phyloP scores from a whole-genome alignment of 1,140 invertebrate genomes.

The Goniozus legneri region DNA sequence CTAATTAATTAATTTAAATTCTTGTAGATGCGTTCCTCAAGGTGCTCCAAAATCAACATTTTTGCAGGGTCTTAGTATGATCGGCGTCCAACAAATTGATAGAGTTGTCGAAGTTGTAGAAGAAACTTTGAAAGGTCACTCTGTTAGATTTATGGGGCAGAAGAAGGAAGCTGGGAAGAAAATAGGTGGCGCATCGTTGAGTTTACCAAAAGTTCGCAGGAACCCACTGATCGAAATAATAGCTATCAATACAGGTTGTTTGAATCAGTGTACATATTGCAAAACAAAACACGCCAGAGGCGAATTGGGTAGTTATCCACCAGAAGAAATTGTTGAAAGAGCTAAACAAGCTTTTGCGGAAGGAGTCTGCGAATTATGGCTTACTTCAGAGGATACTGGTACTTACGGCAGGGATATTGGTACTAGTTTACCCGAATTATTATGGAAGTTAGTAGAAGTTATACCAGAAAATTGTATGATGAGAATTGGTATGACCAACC shows the following conservation, averaged over 20 bases:
- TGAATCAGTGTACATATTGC: conserved; percentile 98
- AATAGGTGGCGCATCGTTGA: conserved; percentile 79
- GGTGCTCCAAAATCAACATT: conserved; percentile 73
- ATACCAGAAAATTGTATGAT: conserved; percentile 89
- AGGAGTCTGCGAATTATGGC: conserved; percentile 96
- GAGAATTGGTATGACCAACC: conserved; percentile 95
- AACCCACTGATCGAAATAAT: conserved; percentile 98
- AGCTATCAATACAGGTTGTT: conserved; percentile 94
- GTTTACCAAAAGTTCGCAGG: conserved; percentile 89
- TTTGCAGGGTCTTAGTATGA: conserved; percentile 80
- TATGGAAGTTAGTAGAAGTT: conserved; percentile 83
- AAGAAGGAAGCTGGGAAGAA: conserved; percentile 75
- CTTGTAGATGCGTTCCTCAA: conserved; percentile 78
- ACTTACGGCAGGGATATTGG: conserved; percentile 95
- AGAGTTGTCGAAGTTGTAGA: conserved; percentile 98
- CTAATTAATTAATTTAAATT: conserved; percentile 2
- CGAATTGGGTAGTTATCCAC: conserved; percentile 89
- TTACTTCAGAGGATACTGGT: conserved; percentile 97
- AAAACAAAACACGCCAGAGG: conserved; percentile 98
- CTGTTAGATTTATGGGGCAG: conserved; percentile 76
- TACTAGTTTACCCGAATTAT: conserved; percentile 78
- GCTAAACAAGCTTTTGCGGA: conserved; percentile 84
- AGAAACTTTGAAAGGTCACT: conserved; percentile 92
- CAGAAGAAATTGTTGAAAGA: conserved; percentile 76
- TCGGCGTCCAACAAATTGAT: conserved; percentile 98